Evolutionary conservation across 2,888 invertebrate genomes (phyloP), one percentile per base, ranked within the genome.

Genomic region (Pachydiplax longipennis): DNA sequence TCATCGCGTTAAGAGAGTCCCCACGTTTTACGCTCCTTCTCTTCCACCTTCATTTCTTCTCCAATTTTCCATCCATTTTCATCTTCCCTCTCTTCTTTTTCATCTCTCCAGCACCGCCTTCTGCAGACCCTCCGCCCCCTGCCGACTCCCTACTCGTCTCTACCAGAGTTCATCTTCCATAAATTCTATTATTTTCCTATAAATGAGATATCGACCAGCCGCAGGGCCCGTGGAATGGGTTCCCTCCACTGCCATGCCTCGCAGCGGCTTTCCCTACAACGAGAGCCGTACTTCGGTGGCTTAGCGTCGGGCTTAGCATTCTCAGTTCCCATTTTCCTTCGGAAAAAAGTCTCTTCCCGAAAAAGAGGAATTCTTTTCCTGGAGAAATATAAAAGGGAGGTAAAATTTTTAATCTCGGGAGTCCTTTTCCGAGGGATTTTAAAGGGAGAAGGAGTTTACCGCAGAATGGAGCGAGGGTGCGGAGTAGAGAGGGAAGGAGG

Each of bases 101-200:
- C 65, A 25, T 13, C 65, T 22, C 65, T 65, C 65, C 65, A 65
- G 25, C 22, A 65, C 65, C 65, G 22, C 65, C 65, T 65, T 65
- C 65, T 65, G 65, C 22, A 61, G 15, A 10, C 65, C 18, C 48
- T 53, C 25, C 25, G 2, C 90, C 80, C 73, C 44, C 90, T 65
- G 35, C 65, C 13, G 48, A 48, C 10, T 18, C 80, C 48, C 53
- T 80, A 31, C 31, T 25, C 80, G n/a, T 82, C 58, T 83, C 40
- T 22, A 22, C 48, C 83, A 18, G 83, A 90, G 90, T 90, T 81
- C 90, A 90, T 90, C 90, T 90, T 90, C 90, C 90, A 90, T 90
- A 90, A 90, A 90, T 90, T 90, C 90, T 90, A 90, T 90, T 90
- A 90, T 90, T 90, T 90, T 90, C 90, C 90, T 90, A 90, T 90